These are phyloP conservation scores for Tyto alba DNA, from an alignment of 2,113 vertebrate genomes.

Conservation along the genomic window DNA sequence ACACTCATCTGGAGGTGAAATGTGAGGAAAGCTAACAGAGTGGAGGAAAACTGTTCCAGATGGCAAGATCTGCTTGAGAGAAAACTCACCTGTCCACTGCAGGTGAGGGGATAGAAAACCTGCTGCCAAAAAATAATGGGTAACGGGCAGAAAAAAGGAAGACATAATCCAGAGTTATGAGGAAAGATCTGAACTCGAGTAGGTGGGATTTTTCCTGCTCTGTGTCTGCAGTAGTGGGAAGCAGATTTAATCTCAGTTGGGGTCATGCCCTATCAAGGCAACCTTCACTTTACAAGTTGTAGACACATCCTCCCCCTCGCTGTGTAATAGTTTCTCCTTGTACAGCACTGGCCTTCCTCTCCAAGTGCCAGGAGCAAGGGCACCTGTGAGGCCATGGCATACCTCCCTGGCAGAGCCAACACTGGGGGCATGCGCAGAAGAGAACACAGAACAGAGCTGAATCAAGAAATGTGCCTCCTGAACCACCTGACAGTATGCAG, in stretches of 20 bases:
- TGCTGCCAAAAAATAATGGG: neutral
- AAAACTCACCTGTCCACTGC: neutral
- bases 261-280: neutral
- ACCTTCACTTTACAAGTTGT: neutral
- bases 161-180: neutral
- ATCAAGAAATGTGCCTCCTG: neutral
- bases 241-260: neutral
- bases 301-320: neutral
- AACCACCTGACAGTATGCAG: neutral
- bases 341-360: neutral
- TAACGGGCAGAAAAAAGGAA: neutral
- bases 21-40: neutral
- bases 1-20: neutral
- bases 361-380: neutral
- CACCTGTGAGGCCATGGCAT: neutral
- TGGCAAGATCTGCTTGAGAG: neutral
- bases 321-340: neutral
- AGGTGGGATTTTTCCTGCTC: neutral
- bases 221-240: neutral
- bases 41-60: neutral
- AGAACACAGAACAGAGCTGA: neutral
- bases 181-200: neutral
- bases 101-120: neutral
- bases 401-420: neutral
- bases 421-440: neutral